Evolutionary conservation across 1,140 invertebrate genomes (phyloP).

Genomic region (Drosophila novamexicana): DNA sequence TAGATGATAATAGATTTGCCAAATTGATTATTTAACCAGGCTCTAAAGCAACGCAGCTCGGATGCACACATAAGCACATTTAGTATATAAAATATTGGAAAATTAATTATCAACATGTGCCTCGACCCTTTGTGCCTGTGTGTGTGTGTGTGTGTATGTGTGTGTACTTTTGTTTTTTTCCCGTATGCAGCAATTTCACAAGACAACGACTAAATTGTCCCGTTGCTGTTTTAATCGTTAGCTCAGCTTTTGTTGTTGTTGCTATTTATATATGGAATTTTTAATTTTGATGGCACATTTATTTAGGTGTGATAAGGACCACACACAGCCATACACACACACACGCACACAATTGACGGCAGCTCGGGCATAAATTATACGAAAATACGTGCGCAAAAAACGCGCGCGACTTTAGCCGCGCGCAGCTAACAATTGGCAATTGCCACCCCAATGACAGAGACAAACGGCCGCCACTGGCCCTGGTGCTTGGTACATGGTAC

Average conservation of each 20-base stretch:
- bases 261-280: conserved; percentile 17
- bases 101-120: conserved; percentile 32
- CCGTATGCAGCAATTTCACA: conserved; percentile 29
- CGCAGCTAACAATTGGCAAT: not conserved
- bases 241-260: conserved; percentile 1
- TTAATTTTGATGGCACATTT: conserved; percentile 54
- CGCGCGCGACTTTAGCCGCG: conserved; percentile 24
- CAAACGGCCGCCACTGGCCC: conserved; percentile 34
- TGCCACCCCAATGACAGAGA: conserved; percentile 18
- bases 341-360: not conserved
- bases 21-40: conserved; percentile 26
- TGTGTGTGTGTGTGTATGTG: not conserved
- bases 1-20: conserved; percentile 34
- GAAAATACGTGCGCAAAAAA: conserved; percentile 64
- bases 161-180: conserved; percentile 9
- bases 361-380: not conserved
- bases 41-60: conserved; percentile 4
- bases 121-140: conserved; percentile 30
- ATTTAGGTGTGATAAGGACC: conserved; percentile 66
- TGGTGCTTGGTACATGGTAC: conserved; percentile 10
- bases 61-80: not conserved
- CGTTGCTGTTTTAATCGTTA: conserved; percentile 17
- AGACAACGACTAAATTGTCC: conserved; percentile 30
- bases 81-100: conserved; percentile 13
- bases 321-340: conserved; percentile 39